Percentiles rank a stretch among this genome's conserved stretches.
Conservation (phyloP, 2,888 invertebrate species). For the Eupithecia vulgata region DNA sequence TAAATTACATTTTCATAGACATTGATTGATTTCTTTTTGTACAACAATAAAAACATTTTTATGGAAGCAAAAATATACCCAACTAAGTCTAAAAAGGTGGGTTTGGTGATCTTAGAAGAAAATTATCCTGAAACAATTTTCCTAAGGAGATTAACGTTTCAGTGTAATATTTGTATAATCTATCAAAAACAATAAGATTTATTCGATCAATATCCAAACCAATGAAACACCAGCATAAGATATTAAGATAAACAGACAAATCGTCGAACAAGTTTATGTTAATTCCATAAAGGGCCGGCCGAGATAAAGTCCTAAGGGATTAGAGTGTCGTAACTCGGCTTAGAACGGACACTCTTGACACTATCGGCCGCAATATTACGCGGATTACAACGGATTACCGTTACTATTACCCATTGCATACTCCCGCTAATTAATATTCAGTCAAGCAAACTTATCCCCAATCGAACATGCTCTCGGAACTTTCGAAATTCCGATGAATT, state of each 20-base stretch:
- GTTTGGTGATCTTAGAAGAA: neutral
- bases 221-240: constrained; percentile 51
- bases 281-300: constrained; percentile 76
- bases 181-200: neutral
- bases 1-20: constrained; percentile 42
- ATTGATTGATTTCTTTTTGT: constrained; percentile 39
- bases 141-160: neutral
- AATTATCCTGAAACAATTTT: neutral
- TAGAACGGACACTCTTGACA: constrained; percentile 71
- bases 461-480: constrained; percentile 48
- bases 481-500: constrained; percentile 42
- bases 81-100: neutral
- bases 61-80: constrained; percentile 5
- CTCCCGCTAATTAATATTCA: constrained; percentile 62
- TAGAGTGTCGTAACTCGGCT: constrained; percentile 72
- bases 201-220: constrained; percentile 42
- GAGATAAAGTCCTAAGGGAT: constrained; percentile 71
- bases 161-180: neutral
- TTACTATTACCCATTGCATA: constrained; percentile 65
- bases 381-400: constrained; percentile 64
- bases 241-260: constrained; percentile 72
- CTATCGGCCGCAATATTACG: constrained; percentile 70
- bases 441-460: constrained; percentile 51
- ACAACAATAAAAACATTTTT: constrained; percentile 34
- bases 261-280: constrained; percentile 72